These are phyloP conservation scores for Microctenopoma stevenorrisi DNA, from an alignment of 2,797 vertebrate genomes.

Conservation along the genomic window DNA sequence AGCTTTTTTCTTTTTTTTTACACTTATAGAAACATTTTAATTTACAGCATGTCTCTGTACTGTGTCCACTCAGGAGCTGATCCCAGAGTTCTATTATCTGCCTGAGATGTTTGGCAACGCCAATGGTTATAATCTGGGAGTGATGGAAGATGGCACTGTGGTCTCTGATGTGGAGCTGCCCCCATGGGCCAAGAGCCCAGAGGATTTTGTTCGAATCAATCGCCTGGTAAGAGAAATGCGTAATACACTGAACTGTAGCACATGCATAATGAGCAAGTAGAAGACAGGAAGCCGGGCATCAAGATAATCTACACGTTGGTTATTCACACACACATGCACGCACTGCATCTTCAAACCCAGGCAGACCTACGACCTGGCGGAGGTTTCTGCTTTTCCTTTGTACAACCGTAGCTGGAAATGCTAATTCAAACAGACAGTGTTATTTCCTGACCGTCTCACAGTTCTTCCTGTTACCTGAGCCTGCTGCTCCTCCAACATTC, in stretches of 20 bases:
- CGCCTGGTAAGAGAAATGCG: slow-evolving; percentile 88
- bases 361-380: slow-evolving; percentile 24
- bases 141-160: slow-evolving; percentile 95
- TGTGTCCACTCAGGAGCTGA: slow-evolving; percentile 89
- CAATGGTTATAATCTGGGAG: slow-evolving; percentile 96
- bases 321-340: no score
- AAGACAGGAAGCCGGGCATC: neutral
- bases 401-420: slow-evolving; percentile 40
- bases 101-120: slow-evolving; percentile 99
- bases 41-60: slow-evolving; percentile 47
- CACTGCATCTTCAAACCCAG: neutral
- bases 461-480: slow-evolving; percentile 76
- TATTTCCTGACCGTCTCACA: slow-evolving; percentile 75
- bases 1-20: no score
- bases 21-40: no score
- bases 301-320: neutral
- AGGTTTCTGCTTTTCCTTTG: slow-evolving; percentile 10
- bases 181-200: slow-evolving; percentile 96
- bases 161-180: slow-evolving; percentile 98
- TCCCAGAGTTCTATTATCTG: slow-evolving; percentile 99
- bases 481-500: slow-evolving; percentile 52
- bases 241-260: neutral
- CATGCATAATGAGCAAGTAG: neutral
- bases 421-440: slow-evolving; percentile 78
- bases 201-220: slow-evolving; percentile 97